Base-by-base conservation (phyloP, 2,888 invertebrate genomes). In the Lithosia quadra region DNA sequence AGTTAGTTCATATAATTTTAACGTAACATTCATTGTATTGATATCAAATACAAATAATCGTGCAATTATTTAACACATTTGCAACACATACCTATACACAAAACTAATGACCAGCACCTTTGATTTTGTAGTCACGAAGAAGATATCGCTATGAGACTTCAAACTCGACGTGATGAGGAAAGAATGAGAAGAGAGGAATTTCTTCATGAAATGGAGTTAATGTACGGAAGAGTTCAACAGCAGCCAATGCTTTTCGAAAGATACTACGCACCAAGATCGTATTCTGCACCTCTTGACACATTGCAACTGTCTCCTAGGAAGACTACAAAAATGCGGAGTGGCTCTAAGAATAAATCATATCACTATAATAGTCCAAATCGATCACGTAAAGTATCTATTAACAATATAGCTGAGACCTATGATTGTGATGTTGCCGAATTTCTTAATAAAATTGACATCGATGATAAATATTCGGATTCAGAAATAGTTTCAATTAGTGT, bases 181-280 rank as follows among this genome's bases (percentile, higher is more conserved):
- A 92, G 96, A 78, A 95, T 97, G 86, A 93, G 96, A 72, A 95
- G 95, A 22, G 97, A 97, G 83, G 96, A 96, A 84, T 96, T 97
- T 82, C 95, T 96, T 1, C 95, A 96, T 72, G 96, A 97, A 81
- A 97, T 97, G 97, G 96, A 97, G 83, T 87, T 96, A 76, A 97
- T 97, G 97, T 92, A 96, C 74, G 96, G 96, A 28, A 93, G 97
- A 76, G 97, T 97, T 0, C 96, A 96, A 67, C 95, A 95, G 77
- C 97, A 97, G 78, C 97, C 97, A 0, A 96, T 97, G 80, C 94
- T 97, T 9, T 97, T 97, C 82, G 97, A 97, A 87, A 91, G 97
- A 74, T 96, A 96, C 83, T 96, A 97, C 59, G 96, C 96, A 71
- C 96, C 96, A 0, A 81, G 91, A n/a, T 86, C 90, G 1, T 78